Evolutionary conservation across 1,140 invertebrate genomes (phyloP).

Genomic region (Lasioglossum albipes): DNA sequence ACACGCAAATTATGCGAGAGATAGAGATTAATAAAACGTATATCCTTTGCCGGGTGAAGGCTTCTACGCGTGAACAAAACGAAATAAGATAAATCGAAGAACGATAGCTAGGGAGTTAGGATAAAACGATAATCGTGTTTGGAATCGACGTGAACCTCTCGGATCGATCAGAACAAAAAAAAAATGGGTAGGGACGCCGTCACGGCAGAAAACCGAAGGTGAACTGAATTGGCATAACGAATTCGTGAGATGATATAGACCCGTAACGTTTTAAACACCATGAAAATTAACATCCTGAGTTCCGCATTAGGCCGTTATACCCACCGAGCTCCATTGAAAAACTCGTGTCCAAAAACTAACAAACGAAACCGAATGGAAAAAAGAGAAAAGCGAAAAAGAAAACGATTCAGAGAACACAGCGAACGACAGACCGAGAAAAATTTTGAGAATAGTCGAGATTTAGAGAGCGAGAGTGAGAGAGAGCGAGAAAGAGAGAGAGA

Average conservation of each 20-base stretch:
- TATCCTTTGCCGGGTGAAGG: background rate
- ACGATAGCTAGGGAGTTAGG: background rate
- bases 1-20: background rate
- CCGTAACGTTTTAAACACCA: slow-evolving; percentile 65
- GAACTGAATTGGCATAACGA: slow-evolving; percentile 51
- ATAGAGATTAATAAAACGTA: background rate
- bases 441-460: too few species aligned
- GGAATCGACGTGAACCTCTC: slow-evolving; percentile 28
- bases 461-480: background rate
- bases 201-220: slow-evolving; percentile 33
- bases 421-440: too few species aligned
- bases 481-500: background rate
- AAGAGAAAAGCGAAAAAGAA: background rate
- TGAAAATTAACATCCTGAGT: slow-evolving; percentile 80
- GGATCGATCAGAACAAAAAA: slow-evolving; percentile 1
- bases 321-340: slow-evolving; percentile 61
- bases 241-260: slow-evolving; percentile 54
- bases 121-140: background rate
- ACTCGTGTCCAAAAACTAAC: slow-evolving; percentile 50
- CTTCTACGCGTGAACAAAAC: background rate
- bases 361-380: slow-evolving; percentile 28
- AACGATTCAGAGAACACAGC: too few species aligned
- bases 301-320: slow-evolving; percentile 74
- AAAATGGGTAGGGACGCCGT: slow-evolving; percentile 30
- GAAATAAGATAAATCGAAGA: too few species aligned